phyloP scores from a whole-genome alignment of 1,140 invertebrate species.

The Drosophila pruinosa region DNA sequence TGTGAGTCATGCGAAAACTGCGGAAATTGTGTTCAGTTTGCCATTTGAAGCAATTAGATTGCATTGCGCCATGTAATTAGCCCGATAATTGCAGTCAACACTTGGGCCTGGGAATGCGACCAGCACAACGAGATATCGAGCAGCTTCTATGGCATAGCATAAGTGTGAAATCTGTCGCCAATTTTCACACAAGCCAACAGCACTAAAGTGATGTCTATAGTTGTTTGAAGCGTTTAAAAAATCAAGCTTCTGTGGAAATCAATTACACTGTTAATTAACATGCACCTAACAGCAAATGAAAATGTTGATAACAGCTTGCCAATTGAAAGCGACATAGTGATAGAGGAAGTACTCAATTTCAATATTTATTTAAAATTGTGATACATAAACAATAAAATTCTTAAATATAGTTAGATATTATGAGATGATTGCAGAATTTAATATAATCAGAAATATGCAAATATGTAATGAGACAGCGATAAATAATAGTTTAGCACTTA shows the following conservation, averaged over 20 bases:
- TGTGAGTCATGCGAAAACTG: constrained; percentile 10
- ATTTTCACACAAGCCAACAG: constrained; percentile 56
- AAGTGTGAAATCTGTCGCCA: constrained; percentile 58
- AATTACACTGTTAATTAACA: neutral
- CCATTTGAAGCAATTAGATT: constrained; percentile 53
- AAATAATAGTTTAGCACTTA: no score
- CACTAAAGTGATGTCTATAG: no score
- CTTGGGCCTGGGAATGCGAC: constrained; percentile 37
- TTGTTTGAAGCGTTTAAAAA: neutral
- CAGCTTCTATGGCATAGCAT: neutral
- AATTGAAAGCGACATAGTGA: no score
- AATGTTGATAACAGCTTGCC: neutral
- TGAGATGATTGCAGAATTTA: no score
- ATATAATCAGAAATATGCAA: no score
- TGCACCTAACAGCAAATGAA: neutral
- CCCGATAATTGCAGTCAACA: constrained; percentile 56
- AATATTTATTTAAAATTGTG: no score
- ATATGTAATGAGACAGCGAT: no score
- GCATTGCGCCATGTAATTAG: constrained; percentile 58
- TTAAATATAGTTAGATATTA: no score
- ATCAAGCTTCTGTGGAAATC: neutral
- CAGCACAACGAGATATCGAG: constrained; percentile 9
- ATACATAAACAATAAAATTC: no score
- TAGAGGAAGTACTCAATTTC: no score
- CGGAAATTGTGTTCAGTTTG: constrained; percentile 19